These are phyloP conservation scores for Callimorpha dominula DNA, from an alignment of 2,888 invertebrate species.

Conservation along the genomic window DNA sequence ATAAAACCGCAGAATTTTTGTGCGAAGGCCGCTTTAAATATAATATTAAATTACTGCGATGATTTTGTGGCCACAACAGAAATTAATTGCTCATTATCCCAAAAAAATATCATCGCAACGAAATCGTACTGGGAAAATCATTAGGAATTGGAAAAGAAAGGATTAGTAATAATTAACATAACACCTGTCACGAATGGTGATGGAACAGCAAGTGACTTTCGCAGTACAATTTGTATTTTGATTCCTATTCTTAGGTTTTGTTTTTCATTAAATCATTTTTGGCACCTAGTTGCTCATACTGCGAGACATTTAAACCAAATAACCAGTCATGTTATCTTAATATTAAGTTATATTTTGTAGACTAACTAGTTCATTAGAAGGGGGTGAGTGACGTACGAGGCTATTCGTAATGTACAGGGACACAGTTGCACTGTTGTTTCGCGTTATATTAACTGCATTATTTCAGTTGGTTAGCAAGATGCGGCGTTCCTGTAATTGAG, in stretches of 20 bases:
- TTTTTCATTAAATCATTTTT: not conserved
- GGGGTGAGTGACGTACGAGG: not conserved
- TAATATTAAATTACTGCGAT: not conserved
- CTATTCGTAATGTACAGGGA: not conserved
- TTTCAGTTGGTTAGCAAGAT: not conserved
- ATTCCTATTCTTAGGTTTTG: not conserved
- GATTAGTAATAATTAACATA: not conserved
- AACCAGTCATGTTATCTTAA: not conserved
- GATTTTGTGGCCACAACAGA: not conserved
- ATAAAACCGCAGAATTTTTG: slow-evolving; percentile 6
- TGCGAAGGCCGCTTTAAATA: not conserved
- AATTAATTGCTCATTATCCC: not conserved
- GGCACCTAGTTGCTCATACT: not conserved
- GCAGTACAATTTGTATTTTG: no score
- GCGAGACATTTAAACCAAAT: not conserved
- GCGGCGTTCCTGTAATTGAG: not conserved
- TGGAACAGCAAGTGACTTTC: no score
- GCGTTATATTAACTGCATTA: not conserved
- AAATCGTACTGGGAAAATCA: not conserved
- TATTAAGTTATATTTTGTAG: not conserved
- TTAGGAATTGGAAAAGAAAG: not conserved
- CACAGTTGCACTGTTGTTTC: not conserved
- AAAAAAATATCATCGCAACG: not conserved
- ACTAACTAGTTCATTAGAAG: not conserved
- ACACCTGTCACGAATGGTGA: not conserved